These are phyloP conservation scores for Papilio demoleus DNA, from an alignment of 2,888 invertebrate species.

Conservation along the genomic window DNA sequence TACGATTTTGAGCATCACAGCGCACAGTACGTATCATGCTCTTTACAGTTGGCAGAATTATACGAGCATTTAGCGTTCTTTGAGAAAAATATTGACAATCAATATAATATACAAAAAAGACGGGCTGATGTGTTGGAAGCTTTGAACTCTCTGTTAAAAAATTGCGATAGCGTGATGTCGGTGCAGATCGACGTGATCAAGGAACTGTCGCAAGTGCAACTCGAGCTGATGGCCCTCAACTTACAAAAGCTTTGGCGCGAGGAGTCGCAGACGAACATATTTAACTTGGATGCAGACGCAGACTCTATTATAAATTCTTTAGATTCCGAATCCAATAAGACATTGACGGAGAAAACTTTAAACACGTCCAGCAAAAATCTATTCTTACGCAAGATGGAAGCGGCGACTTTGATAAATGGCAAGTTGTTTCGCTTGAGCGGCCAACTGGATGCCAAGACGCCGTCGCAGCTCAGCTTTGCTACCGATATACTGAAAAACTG, in stretches of 20 bases:
- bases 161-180: slow-evolving; percentile 77
- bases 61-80: slow-evolving; percentile 88
- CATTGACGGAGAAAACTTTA: slow-evolving; percentile 69
- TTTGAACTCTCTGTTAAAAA: slow-evolving; percentile 80
- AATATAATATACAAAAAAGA: slow-evolving; percentile 84
- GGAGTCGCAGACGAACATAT: slow-evolving; percentile 73
- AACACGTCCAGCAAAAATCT: slow-evolving; percentile 69
- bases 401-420: slow-evolving; percentile 71
- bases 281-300: slow-evolving; percentile 66
- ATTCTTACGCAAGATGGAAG: slow-evolving; percentile 77
- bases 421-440: slow-evolving; percentile 70
- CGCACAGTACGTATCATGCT: slow-evolving; percentile 83
- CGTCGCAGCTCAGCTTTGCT: slow-evolving; percentile 66
- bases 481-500: slow-evolving; percentile 51
- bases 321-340: slow-evolving; percentile 71
- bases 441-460: slow-evolving; percentile 61
- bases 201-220: slow-evolving; percentile 85
- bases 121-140: slow-evolving; percentile 84
- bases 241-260: slow-evolving; percentile 82
- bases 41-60: slow-evolving; percentile 85
- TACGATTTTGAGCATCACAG: slow-evolving; percentile 84
- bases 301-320: slow-evolving; percentile 74
- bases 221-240: slow-evolving; percentile 85
- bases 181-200: slow-evolving; percentile 82
- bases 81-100: slow-evolving; percentile 86